Conservation (phyloP, 2,113 vertebrate genomes). For the Polypterus bichir region DNA sequence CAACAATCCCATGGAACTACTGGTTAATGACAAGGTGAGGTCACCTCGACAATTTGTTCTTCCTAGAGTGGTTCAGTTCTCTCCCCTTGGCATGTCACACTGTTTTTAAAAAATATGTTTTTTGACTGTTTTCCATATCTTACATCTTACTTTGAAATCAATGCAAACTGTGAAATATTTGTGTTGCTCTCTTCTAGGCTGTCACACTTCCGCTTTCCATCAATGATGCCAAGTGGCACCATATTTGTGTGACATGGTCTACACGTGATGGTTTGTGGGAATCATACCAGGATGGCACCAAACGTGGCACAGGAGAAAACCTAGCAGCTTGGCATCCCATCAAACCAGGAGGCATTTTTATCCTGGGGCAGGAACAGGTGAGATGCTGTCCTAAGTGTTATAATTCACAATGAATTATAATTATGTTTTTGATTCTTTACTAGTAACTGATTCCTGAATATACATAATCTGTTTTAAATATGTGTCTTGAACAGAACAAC, state of each 20-base stretch:
- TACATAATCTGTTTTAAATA: too few species aligned
- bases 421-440: too few species aligned
- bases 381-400: neutral
- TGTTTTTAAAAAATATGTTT: too few species aligned
- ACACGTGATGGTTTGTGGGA: conserved; percentile 63
- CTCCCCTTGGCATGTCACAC: too few species aligned
- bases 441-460: too few species aligned
- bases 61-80: too few species aligned
- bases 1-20: conserved; percentile 52
- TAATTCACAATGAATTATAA: too few species aligned
- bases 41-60: neutral
- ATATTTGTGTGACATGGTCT: conserved; percentile 62
- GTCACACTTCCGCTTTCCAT: conserved; percentile 49
- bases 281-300: conserved; percentile 58
- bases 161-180: neutral
- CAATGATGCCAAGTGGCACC: conserved; percentile 64
- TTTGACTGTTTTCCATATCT: too few species aligned
- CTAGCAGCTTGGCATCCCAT: conserved; percentile 66
- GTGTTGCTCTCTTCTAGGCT: conserved; percentile 30
- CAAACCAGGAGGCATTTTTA: conserved; percentile 61
- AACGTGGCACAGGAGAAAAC: conserved; percentile 51
- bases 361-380: conserved; percentile 71
- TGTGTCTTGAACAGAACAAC: neutral
- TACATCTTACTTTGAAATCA: too few species aligned
- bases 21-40: conserved; percentile 54